Percentiles rank a stretch among this genome's conserved stretches.
These are phyloP conservation scores for Cyprinodon variegatus DNA, from an alignment of 2,113 vertebrate genomes.

Conservation along the genomic window DNA sequence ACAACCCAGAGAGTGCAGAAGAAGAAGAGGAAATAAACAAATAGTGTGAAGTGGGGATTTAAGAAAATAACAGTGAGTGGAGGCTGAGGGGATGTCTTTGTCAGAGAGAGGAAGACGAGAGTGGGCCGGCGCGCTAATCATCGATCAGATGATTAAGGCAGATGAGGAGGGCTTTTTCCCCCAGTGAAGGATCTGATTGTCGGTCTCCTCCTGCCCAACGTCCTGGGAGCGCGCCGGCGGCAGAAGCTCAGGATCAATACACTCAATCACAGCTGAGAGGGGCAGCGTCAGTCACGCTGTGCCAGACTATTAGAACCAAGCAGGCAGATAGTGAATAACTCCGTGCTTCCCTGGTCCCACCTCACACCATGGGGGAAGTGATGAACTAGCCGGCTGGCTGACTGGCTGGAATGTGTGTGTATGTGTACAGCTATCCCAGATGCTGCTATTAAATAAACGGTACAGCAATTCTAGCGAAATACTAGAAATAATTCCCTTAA, in stretches of 20 bases:
- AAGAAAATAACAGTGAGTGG: constrained; percentile 39
- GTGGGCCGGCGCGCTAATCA: constrained; percentile 87
- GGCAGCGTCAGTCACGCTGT: constrained; percentile 87
- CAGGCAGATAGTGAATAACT: constrained; percentile 92
- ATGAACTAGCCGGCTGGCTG: constrained; percentile 79
- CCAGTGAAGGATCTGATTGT: constrained; percentile 93
- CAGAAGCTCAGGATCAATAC: constrained; percentile 87
- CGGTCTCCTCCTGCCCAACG: constrained; percentile 84
- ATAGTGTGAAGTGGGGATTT: constrained; percentile 58
- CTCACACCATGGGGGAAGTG: constrained; percentile 79
- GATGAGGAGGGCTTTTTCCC: constrained; percentile 92
- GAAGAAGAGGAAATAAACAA: constrained; percentile 28
- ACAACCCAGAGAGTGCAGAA: not conserved
- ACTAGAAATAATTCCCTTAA: too few species aligned
- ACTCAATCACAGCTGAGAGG: constrained; percentile 91
- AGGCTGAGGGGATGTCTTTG: constrained; percentile 79
- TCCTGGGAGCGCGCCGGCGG: constrained; percentile 76
- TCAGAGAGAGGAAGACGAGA: constrained; percentile 81
- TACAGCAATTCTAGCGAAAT: not conserved
- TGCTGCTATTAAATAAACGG: constrained; percentile 17
- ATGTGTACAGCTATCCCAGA: constrained; percentile 18
- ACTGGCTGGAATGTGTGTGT: constrained; percentile 33
- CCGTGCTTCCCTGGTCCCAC: constrained; percentile 82
- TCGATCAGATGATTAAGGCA: constrained; percentile 96
- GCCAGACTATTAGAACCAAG: constrained; percentile 93